Percentiles rank a stretch among this genome's conserved stretches.
Evolutionary conservation across 2,797 vertebrate genomes (phyloP).

Genomic region (Vultur gryphus): DNA sequence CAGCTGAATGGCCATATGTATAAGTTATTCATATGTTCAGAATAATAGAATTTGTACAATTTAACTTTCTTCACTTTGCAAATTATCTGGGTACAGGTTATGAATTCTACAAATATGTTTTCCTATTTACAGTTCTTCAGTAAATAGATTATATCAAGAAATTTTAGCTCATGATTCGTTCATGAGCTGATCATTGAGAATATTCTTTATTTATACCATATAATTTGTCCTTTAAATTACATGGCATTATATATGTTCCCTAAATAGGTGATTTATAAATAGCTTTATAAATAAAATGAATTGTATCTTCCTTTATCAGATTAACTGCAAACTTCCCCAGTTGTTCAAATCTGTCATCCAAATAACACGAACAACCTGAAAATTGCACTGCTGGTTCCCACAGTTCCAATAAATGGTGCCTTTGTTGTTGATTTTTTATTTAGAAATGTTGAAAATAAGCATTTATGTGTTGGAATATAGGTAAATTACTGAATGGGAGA

Average conservation of each 20-base stretch:
- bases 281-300: not conserved
- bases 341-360: not conserved
- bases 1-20: not conserved
- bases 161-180: not conserved
- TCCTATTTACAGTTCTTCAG: not conserved
- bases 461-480: not conserved
- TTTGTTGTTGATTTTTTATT: not conserved
- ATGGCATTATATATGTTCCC: not conserved
- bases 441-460: not conserved
- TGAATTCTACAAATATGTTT: not conserved
- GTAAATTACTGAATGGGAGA: not conserved
- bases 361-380: not conserved
- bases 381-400: not conserved
- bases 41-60: not conserved
- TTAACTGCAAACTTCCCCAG: not conserved
- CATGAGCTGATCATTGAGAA: not conserved
- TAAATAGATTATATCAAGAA: not conserved
- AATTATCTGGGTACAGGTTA: not conserved
- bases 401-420: not conserved
- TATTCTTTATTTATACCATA: not conserved
- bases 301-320: not conserved
- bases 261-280: not conserved
- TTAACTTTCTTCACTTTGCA: not conserved
- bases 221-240: slow-evolving; percentile 9
- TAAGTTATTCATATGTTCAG: not conserved